Evolutionary conservation across 2,113 vertebrate genomes (phyloP), one percentile per base, ranked within the genome.

Genomic region (Anhinga rufa): DNA sequence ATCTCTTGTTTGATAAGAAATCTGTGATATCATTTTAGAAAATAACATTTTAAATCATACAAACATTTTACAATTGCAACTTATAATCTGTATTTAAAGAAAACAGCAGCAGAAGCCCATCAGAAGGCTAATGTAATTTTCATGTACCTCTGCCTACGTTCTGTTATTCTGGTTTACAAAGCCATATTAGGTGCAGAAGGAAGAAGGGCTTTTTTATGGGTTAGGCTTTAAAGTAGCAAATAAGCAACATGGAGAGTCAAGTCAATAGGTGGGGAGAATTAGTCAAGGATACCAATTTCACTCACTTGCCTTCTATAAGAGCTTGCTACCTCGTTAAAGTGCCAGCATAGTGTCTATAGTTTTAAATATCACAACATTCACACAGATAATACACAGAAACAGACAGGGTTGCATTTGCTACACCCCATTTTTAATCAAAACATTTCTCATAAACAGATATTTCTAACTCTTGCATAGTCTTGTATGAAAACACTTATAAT

Each of bases 351-450:
- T 69, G 44, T 91, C 70, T 86, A 68, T 85, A 3, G 15, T 91
- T 89, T 97, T 87, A 96, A 87, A 86, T 74, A 93, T 80, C 79
- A 88, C 29, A 82, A 44, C 38, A 19, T 89, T 94, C 72, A 70
- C 64, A 88, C 24, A 66, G 54, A 81, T 86, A 88, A 92, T 88
- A 82, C 78, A 92, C 46, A 97, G 86, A 97, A 91, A 94, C 80
- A 95, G 74, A 36, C 69, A 95, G 51, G 42, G 44, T 20, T 91
- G 60, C 66, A 68, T 86, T 88, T 86, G 72, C n/a, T 81, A 87
- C 61, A 86, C 65, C 69, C 40, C 44, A 36, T 65, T 72, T 97
- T 96, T 96, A 96, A 96, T 95, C 93, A 88, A 90, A 81, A 13
- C 29, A 92, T 83, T 88, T 92, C 34, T 84, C 54, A 96, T 90